A percentile compares a stretch with the other conserved stretches of the same genome.
Evolutionary conservation across 1,140 invertebrate genomes (phyloP).

Genomic region (Zaprionus davidi): DNA sequence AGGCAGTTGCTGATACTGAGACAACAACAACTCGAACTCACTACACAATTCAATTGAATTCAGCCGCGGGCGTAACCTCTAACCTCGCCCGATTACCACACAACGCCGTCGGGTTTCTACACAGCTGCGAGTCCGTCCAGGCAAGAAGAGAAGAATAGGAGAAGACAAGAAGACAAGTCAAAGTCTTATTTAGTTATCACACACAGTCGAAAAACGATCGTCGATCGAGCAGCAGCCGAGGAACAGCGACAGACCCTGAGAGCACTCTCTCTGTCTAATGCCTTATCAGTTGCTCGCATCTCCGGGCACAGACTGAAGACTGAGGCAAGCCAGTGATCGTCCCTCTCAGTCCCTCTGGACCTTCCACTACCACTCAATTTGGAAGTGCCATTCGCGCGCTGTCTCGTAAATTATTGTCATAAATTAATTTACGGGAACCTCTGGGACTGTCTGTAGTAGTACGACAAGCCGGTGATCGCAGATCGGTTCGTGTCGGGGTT

Average conservation of each 20-base stretch:
- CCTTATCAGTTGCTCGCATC: slow-evolving; percentile 70
- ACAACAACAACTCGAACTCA: slow-evolving; percentile 20
- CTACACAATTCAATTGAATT: slow-evolving; percentile 29
- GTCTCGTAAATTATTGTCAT: slow-evolving; percentile 82
- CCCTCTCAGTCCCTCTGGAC: slow-evolving; percentile 19
- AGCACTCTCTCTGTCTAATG: slow-evolving; percentile 46
- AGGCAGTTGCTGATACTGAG: slow-evolving; percentile 28
- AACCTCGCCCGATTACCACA: slow-evolving; percentile 44
- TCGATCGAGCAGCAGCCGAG: slow-evolving; percentile 20
- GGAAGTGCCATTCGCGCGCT: slow-evolving; percentile 69
- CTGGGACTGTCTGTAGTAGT: slow-evolving; percentile 29
- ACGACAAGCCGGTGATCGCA: slow-evolving; percentile 5
- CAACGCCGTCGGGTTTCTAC: slow-evolving; percentile 23
- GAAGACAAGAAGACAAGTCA: slow-evolving; percentile 11
- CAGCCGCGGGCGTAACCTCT: slow-evolving; percentile 50
- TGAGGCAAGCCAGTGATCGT: not conserved
- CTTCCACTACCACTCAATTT: slow-evolving; percentile 68
- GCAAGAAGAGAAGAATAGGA: not conserved
- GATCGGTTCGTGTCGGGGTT: slow-evolving; percentile 30
- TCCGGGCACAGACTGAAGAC: slow-evolving; percentile 39
- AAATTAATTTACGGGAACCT: slow-evolving; percentile 71
- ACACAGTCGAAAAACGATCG: slow-evolving; percentile 8
- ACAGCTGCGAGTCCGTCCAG: slow-evolving; percentile 31
- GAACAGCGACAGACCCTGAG: slow-evolving; percentile 2
- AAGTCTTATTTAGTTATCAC: slow-evolving; percentile 53